These are phyloP conservation scores for Orussus abietinus DNA, from an alignment of 1,140 invertebrate species.

Conservation along the genomic window DNA sequence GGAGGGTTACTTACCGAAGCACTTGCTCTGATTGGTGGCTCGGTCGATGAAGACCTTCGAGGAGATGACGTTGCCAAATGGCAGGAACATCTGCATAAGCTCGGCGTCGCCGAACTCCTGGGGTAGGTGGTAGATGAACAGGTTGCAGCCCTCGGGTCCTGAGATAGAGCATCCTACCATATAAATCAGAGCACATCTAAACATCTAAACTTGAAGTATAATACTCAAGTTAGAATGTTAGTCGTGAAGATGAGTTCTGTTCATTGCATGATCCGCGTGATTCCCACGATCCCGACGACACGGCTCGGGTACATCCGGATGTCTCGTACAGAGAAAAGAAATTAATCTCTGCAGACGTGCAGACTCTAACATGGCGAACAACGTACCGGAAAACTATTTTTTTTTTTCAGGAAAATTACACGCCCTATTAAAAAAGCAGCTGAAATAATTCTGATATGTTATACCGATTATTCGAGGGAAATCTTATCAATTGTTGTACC, in stretches of 20 bases:
- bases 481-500: too few relatives aligned
- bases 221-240: constrained; percentile 53
- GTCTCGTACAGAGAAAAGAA: too few relatives aligned
- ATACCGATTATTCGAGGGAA: too few relatives aligned
- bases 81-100: constrained; percentile 99
- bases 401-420: too few relatives aligned
- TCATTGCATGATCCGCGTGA: too few relatives aligned
- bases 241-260: constrained; percentile 41
- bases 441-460: too few relatives aligned
- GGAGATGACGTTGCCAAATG: constrained; percentile 98
- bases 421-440: too few relatives aligned
- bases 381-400: too few relatives aligned
- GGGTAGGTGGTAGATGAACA: constrained; percentile 99
- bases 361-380: too few relatives aligned
- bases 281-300: too few relatives aligned
- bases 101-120: constrained; percentile 98
- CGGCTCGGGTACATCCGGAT: too few relatives aligned
- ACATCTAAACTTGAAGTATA: constrained; percentile 56
- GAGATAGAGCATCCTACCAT: constrained; percentile 89
- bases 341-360: too few relatives aligned
- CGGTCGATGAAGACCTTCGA: constrained; percentile 99
- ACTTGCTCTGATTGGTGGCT: constrained; percentile 99
- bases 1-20: constrained; percentile 97
- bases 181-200: constrained; percentile 57
- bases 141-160: constrained; percentile 98